Evolutionary conservation across 2,888 invertebrate species (phyloP).

Genomic region (Ichneumon xanthorius): DNA sequence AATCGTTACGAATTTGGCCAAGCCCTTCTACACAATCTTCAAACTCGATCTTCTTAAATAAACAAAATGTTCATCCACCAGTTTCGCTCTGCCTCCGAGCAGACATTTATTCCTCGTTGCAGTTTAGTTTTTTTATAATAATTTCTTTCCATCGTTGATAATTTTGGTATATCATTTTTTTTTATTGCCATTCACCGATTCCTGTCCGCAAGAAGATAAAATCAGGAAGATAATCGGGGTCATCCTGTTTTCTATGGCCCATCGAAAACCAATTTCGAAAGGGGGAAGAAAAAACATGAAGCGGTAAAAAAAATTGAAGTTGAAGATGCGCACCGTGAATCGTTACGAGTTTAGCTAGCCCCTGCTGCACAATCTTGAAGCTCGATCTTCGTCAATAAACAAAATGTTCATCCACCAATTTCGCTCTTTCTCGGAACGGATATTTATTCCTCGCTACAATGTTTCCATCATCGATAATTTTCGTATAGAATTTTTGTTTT

Average conservation of each 20-base stretch:
- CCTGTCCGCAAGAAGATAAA: background rate
- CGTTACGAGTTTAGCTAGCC: slow-evolving; percentile 41
- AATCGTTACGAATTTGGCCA: slow-evolving; percentile 46
- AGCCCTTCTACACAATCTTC: slow-evolving; percentile 47
- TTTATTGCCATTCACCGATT: slow-evolving; percentile 31
- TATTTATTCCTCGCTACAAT: slow-evolving; percentile 4
- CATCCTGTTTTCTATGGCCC: slow-evolving; percentile 44
- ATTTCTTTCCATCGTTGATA: slow-evolving; percentile 18
- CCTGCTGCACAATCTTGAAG: slow-evolving; percentile 49
- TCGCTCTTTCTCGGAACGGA: background rate
- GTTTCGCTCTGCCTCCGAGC: slow-evolving; percentile 8
- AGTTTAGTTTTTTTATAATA: too few relatives aligned
- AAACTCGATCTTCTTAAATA: slow-evolving; percentile 46
- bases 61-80: slow-evolving; percentile 47
- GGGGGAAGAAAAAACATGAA: slow-evolving; percentile 37
- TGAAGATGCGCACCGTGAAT: slow-evolving; percentile 30
- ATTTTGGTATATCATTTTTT: slow-evolving; percentile 17
- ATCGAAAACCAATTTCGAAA: slow-evolving; percentile 55
- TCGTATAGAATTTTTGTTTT: background rate
- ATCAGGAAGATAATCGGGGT: too few relatives aligned
- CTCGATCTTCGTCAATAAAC: slow-evolving; percentile 53
- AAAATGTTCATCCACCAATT: slow-evolving; percentile 39
- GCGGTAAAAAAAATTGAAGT: slow-evolving; percentile 30
- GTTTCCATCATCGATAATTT: slow-evolving; percentile 21
- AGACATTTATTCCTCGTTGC: background rate